phyloP scores from a whole-genome alignment of 1,140 invertebrate species.

The Cyclina sinensis region DNA sequence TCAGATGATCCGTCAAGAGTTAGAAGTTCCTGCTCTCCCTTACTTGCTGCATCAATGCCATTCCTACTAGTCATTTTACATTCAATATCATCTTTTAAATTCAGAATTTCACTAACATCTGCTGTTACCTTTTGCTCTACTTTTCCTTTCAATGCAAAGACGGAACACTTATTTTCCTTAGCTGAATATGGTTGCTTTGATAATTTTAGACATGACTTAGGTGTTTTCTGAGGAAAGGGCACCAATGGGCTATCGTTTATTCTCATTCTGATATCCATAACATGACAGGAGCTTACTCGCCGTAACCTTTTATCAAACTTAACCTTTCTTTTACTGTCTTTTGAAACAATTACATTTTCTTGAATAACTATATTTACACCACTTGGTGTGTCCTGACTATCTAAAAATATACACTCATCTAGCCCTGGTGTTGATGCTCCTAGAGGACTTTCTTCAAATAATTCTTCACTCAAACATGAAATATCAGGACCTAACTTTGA shows the following conservation, averaged over 20 bases:
- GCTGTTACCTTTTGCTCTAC: not conserved
- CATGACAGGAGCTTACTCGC: constrained; percentile 47
- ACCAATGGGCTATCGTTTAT: constrained; percentile 25
- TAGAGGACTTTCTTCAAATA: constrained; percentile 8
- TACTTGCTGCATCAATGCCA: not conserved
- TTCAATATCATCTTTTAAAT: not conserved
- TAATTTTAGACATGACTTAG: constrained; percentile 38
- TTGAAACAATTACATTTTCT: not conserved
- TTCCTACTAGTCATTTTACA: not conserved
- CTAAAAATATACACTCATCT: constrained; percentile 34
- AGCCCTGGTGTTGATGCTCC: constrained; percentile 24
- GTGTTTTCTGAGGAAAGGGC: not conserved
- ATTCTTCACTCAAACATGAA: not conserved
- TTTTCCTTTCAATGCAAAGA: not conserved
- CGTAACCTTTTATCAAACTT: constrained; percentile 44
- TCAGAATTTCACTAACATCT: not conserved
- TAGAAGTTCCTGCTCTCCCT: not conserved
- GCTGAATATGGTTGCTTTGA: not conserved
- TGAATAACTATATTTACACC: not conserved
- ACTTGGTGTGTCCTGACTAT: constrained; percentile 3
- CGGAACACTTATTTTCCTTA: not conserved
- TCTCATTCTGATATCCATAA: constrained; percentile 56
- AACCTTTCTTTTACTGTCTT: constrained; percentile 8
- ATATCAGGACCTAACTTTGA: not conserved
- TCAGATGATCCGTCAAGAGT: constrained; percentile 4